Base-by-base conservation (phyloP, 2,888 invertebrate genomes). In the Alentia gelatinosa region DNA sequence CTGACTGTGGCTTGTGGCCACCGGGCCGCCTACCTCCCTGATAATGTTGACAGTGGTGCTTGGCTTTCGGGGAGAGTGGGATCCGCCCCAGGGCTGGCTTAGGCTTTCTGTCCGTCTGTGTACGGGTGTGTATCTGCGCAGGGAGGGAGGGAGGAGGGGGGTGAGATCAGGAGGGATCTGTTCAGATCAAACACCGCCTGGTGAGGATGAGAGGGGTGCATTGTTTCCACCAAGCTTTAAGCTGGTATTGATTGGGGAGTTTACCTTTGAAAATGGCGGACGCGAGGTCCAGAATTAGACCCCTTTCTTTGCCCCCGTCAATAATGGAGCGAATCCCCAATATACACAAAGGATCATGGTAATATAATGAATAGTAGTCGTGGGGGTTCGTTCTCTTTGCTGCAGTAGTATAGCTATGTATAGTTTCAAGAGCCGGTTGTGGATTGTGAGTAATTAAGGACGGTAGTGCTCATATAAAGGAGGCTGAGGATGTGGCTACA, bases 221-320 rank as follows among this genome's bases (percentile, higher is more conserved):
- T 68, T 68, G 68, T 68, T 68, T 68, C 30, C 68, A 68, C 30
- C n/a, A n/a, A n/a, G n/a, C n/a, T n/a, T n/a, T n/a, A n/a, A n/a
- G n/a, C n/a, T 68, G 68, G 30, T 30, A 68, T 68, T 68, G 68
- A 68, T 68, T 68, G 30, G n/a, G n/a, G 33, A 68, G 68, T 68
- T 68, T 68, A 68, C 68, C 33, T 68, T 68, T 68, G 68, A 12
- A 30, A 68, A 68, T 68, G 68, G 68, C 33, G 4, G 23, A 56
- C n/a, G n/a, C 30, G 68, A 30, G 23, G 26, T 1, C 30, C 12
- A 30, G 33, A 68, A 30, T 68, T 68, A 68, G 68, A 68, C 68
- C 30, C 47, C 68, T 68, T 68, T 68, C 68, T 68, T n/a, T 56
- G 56, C 68, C 68, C 26, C 30, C 30, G 30, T 12, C 30, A 30